phyloP scores from a whole-genome alignment of 2,113 vertebrate species.

The Plectropomus leopardus region DNA sequence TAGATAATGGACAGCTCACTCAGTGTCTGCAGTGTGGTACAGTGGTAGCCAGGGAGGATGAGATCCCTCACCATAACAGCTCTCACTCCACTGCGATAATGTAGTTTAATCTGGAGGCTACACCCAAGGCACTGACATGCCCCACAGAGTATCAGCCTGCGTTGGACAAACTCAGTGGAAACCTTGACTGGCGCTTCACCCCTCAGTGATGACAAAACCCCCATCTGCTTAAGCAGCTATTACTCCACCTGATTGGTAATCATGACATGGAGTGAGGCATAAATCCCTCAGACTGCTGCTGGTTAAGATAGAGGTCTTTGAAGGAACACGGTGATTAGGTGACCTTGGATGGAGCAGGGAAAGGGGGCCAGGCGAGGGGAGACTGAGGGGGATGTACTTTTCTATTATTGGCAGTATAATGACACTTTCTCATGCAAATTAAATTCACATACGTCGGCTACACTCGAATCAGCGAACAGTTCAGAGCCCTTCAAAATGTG shows the following conservation, averaged over 20 bases:
- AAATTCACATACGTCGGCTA: constrained; percentile 51
- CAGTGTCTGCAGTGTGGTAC: constrained; percentile 22
- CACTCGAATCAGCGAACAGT: constrained; percentile 35
- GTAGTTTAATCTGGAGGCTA: constrained; percentile 70
- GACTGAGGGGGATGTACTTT: constrained; percentile 53
- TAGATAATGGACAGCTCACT: constrained; percentile 23
- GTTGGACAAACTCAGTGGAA: constrained; percentile 58
- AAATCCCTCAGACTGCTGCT: constrained; percentile 77
- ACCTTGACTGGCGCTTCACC: constrained; percentile 84
- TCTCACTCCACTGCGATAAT: constrained; percentile 65
- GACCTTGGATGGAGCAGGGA: constrained; percentile 76
- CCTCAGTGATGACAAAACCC: constrained; percentile 72
- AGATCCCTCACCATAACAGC: constrained; percentile 66
- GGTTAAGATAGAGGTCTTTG: constrained; percentile 74
- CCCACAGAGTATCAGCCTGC: constrained; percentile 44
- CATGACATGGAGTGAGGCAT: constrained; percentile 75
- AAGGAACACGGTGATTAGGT: constrained; percentile 72
- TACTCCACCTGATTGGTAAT: constrained; percentile 84
- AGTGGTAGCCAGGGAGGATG: constrained; percentile 42
- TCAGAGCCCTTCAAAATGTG: constrained; percentile 12
- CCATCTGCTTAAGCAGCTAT: constrained; percentile 81
- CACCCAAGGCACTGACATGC: constrained; percentile 63
- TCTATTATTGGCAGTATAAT: constrained; percentile 80
- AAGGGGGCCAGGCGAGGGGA: constrained; percentile 39
- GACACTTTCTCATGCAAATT: constrained; percentile 81